Conservation (phyloP, 2,888 invertebrate genomes). For the Cantharis nigra region DNA sequence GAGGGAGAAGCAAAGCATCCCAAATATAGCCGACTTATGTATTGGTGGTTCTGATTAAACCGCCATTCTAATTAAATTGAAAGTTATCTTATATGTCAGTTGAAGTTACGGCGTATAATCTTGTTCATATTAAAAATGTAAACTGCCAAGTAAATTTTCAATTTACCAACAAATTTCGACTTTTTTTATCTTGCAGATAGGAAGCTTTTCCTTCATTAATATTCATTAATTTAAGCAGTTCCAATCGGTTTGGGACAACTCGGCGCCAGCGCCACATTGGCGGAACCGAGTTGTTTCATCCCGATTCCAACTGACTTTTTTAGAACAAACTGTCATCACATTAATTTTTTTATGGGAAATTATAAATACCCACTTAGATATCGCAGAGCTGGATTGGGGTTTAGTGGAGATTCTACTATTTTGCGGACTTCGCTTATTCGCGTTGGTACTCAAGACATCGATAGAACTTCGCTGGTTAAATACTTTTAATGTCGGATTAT, state of each 20-base stretch:
- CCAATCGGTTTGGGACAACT: no score
- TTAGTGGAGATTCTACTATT: constrained; percentile 1
- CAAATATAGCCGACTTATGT: constrained; percentile 24
- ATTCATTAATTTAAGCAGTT: no score
- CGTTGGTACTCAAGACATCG: constrained; percentile 7
- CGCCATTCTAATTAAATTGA: constrained; percentile 31
- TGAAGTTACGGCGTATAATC: constrained; percentile 14
- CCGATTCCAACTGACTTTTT: no score
- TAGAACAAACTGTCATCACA: no score
- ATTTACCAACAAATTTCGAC: background rate
- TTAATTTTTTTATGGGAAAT: background rate
- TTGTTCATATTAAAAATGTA: constrained; percentile 11
- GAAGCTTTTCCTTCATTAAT: background rate
- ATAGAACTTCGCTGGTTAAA: constrained; percentile 15
- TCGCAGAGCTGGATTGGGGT: background rate
- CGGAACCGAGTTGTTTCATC: no score
- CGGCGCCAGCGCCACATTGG: no score
- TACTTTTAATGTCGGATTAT: constrained; percentile 25
- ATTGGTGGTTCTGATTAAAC: constrained; percentile 28
- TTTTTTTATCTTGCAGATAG: background rate
- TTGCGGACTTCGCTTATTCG: background rate
- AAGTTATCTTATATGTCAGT: constrained; percentile 22
- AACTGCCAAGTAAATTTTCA: background rate
- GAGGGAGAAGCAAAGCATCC: constrained; percentile 17
- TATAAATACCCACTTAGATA: background rate